phyloP scores from a whole-genome alignment of 2,797 vertebrate species.

The Pygocentrus nattereri region DNA sequence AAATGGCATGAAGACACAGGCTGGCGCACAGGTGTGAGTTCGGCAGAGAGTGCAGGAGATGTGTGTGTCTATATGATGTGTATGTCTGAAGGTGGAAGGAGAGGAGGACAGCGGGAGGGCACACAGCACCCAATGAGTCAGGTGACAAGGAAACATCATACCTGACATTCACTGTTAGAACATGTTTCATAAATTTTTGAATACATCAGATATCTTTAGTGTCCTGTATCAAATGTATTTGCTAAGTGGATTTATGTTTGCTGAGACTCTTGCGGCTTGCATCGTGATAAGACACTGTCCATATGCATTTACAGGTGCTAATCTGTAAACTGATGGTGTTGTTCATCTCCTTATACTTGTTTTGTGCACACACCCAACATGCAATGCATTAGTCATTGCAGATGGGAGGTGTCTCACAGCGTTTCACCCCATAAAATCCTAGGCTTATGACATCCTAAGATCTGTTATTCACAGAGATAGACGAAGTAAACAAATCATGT shows the following conservation, averaged over 20 bases:
- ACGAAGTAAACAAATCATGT: too few species aligned
- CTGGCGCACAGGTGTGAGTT: conserved; percentile 76
- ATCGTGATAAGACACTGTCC: background rate
- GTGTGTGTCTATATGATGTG: conserved; percentile 16
- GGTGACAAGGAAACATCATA: conserved; percentile 28
- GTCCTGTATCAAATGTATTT: background rate
- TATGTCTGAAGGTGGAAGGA: conserved; percentile 14
- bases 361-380: too few species aligned
- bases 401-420: too few species aligned
- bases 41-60: conserved; percentile 62
- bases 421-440: too few species aligned
- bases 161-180: background rate
- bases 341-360: too few species aligned
- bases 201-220: too few species aligned
- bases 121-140: conserved; percentile 26
- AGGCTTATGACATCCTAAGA: too few species aligned
- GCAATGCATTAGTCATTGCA: too few species aligned
- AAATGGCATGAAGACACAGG: conserved; percentile 81
- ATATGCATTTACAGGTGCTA: background rate
- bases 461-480: too few species aligned
- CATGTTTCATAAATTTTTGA: background rate
- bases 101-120: conserved; percentile 24
- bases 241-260: background rate
- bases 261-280: too few species aligned
- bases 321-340: too few species aligned